Evolutionary conservation across 1,140 invertebrate species (phyloP).

Genomic region (Drosophila cardini): DNA sequence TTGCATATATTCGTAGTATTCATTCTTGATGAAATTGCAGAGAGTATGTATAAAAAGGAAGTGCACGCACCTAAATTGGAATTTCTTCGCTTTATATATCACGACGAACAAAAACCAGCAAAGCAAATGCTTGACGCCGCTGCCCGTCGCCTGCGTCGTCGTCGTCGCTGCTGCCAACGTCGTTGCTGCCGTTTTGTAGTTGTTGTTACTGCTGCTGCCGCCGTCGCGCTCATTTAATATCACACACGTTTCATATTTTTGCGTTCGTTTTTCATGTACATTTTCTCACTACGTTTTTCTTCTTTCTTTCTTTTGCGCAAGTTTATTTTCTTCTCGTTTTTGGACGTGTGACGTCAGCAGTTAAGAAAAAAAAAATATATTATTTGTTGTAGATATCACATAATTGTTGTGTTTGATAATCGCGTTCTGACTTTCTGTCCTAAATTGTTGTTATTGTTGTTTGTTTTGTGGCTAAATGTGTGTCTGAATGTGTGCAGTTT

Average conservation of each 20-base stretch:
- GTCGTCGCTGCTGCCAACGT: slow-evolving; percentile 50
- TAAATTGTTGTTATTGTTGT: slow-evolving; percentile 47
- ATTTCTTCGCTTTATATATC: slow-evolving; percentile 50
- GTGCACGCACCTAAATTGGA: slow-evolving; percentile 56
- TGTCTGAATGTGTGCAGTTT: slow-evolving; percentile 39
- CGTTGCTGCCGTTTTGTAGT: slow-evolving; percentile 29
- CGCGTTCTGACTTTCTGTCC: slow-evolving; percentile 17
- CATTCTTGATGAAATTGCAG: slow-evolving; percentile 4
- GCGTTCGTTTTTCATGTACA: slow-evolving; percentile 55
- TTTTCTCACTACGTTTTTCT: slow-evolving; percentile 40
- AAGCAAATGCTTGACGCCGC: slow-evolving; percentile 35
- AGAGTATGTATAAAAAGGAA: background rate
- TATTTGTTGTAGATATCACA: slow-evolving; percentile 75
- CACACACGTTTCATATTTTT: slow-evolving; percentile 80
- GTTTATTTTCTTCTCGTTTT: slow-evolving; percentile 36
- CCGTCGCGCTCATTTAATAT: slow-evolving; percentile 72
- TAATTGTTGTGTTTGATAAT: slow-evolving; percentile 57
- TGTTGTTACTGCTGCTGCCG: slow-evolving; percentile 37
- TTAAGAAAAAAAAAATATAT: slow-evolving; percentile 26
- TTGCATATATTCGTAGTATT: background rate
- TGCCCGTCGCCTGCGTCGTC: slow-evolving; percentile 34
- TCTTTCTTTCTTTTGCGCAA: slow-evolving; percentile 44
- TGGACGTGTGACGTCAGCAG: slow-evolving; percentile 73
- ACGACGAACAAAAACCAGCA: slow-evolving; percentile 42
- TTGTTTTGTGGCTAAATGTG: slow-evolving; percentile 52